Base-by-base conservation (phyloP, 2,113 vertebrate species). In the Dunckerocampus dactyliophorus region DNA sequence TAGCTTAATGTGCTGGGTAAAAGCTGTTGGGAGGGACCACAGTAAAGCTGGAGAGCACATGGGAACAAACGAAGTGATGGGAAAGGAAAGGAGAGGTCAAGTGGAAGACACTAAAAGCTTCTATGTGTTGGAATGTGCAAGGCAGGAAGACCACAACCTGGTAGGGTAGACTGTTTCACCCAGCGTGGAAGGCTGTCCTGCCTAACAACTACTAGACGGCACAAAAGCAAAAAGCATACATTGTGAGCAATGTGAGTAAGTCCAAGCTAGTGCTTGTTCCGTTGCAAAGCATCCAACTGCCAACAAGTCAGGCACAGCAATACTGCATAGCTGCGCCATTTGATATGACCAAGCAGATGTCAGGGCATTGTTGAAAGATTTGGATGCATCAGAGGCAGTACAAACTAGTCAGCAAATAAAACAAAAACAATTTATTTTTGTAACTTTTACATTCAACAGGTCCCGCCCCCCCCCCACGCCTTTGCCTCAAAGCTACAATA, bases 361-460 rank as follows among this genome's bases (percentile, higher is more conserved):
- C 58, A 67, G 63, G 59, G 67, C 17, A 66, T 65, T 65, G 73
- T 72, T 67, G 76, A 63, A 72, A 70, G 56, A 65, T 83, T 68
- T 57, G 59, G 69, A 81, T 78, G 61, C 47, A 72, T 63, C 77
- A 77, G 59, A 81, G 71, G 75, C 68, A 72, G 63, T 63, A 78
- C 56, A 67, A 83, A 80, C 67, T 63, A 86, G 71, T 76, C 71
- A 71, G 71, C 78, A 77, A 76, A 66, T 54, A 83, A 16, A 75
- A 76, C 62, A 67, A 77, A 24, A 47, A 47, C 43, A 62, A 69
- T 59, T 62, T 57, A 15, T 73, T 86, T 88, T 76, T 79, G 63
- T 75, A 81, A 58, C 63, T 84, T 87, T 88, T 90, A 92, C 89
- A 92, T 91, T 90, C 88, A 87, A 87, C 76, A 62, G 52, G 79